Percentiles rank a stretch among this genome's conserved stretches.
Conservation (phyloP, 2,797 vertebrate genomes). For the Paramormyrops hopkinsi region DNA sequence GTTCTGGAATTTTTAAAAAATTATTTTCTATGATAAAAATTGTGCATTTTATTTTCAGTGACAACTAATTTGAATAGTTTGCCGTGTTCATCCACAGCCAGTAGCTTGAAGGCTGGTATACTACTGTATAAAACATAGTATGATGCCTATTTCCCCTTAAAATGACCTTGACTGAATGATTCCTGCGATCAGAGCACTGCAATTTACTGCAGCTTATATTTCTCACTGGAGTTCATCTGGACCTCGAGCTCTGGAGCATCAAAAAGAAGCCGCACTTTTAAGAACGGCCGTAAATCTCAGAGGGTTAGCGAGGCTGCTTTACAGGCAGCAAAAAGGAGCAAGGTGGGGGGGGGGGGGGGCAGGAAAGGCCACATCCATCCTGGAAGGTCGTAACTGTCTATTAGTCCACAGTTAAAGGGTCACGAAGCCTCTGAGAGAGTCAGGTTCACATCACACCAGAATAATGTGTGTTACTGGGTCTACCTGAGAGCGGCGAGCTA, state of each 20-base stretch:
- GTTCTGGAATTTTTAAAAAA: background rate
- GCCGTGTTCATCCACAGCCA: background rate
- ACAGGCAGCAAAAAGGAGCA: background rate
- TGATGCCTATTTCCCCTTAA: background rate
- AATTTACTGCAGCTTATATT: background rate
- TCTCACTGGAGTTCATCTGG: background rate
- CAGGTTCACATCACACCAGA: background rate
- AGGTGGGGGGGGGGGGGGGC: background rate
- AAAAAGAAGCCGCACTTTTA: background rate
- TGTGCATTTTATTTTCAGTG: background rate
- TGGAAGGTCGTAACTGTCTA: background rate
- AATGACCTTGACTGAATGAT: background rate
- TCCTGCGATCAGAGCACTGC: background rate
- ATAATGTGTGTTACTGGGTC: background rate
- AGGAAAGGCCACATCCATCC: background rate
- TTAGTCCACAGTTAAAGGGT: background rate
- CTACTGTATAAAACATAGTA: background rate
- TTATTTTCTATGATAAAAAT: background rate
- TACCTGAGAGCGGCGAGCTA: background rate
- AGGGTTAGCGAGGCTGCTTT: background rate
- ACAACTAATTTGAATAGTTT: background rate
- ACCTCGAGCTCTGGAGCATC: background rate
- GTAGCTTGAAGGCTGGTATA: background rate
- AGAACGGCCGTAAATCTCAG: background rate
- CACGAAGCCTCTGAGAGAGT: background rate